phyloP scores from a whole-genome alignment of 2,797 vertebrate species.

The Betta splendens region DNA sequence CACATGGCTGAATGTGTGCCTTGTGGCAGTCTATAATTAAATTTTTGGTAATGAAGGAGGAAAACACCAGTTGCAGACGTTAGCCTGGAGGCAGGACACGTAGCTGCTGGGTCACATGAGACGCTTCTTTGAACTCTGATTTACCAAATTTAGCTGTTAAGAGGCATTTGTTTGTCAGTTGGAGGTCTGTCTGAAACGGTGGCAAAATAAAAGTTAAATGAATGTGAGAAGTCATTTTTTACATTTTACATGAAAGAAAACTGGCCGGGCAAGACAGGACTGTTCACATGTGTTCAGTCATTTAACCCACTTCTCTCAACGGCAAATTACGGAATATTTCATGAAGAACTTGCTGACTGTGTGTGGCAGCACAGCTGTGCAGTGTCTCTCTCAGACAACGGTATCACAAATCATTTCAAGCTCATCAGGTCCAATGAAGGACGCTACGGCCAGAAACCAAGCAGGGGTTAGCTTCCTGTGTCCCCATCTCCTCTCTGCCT shows the following conservation, averaged over 20 bases:
- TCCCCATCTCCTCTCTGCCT: neutral
- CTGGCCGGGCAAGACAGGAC: too few species aligned
- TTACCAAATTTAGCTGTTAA: neutral
- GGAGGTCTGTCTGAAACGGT: neutral
- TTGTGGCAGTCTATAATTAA: slow-evolving; percentile 71
- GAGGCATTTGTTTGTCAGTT: neutral
- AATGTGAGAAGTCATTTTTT: neutral
- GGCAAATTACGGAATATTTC: neutral
- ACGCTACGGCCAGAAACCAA: neutral
- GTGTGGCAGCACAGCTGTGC: neutral
- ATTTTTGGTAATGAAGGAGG: slow-evolving; percentile 73
- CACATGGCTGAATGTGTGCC: slow-evolving; percentile 55
- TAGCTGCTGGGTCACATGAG: slow-evolving; percentile 13
- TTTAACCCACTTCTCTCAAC: neutral
- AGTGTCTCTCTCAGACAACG: slow-evolving; percentile 2
- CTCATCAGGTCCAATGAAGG: slow-evolving; percentile 32
- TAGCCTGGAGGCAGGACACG: slow-evolving; percentile 12
- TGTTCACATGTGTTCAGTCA: neutral
- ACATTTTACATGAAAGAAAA: too few species aligned
- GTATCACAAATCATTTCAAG: slow-evolving; percentile 35
- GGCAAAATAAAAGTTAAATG: too few species aligned
- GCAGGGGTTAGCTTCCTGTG: neutral
- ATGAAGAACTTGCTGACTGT: neutral
- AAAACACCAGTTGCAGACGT: slow-evolving; percentile 44
- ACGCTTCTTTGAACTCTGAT: slow-evolving; percentile 14